Evolutionary conservation across 2,113 vertebrate species (phyloP), one percentile per base, ranked within the genome.

Genomic region (Chloebia gouldiae): DNA sequence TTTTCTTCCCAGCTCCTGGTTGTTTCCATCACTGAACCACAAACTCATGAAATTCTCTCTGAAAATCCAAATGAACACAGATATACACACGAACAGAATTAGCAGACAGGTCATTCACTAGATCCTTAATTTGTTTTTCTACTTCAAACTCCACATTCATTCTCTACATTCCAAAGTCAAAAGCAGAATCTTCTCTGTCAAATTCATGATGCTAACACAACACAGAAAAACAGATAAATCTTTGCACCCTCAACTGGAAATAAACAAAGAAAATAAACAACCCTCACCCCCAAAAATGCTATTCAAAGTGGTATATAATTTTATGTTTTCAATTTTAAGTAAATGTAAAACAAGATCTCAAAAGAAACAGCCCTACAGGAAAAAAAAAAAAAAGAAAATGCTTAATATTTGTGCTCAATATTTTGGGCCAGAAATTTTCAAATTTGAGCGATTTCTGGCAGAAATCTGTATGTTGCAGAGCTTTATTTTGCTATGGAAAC

Each of bases 401-500:
- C 28, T 50, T 50, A 65, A 16, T n/a, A 77, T 63, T 91, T 90
- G 40, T 90, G 30, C 27, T 76, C 5, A 79, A 9, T 73, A 18
- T 82, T 82, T 87, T 39, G 20, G 70, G 49, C 44, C 81, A 83
- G 73, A 92, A 81, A 28, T 90, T 92, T 93, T 66, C 45, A 90
- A 63, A 90, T 80, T 27, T 44, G 50, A 77, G 42, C 39, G 47
- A 54, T 78, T 91, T 87, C 59, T 87, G 90, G 30, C 75, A 95
- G 42, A 88, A 93, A 80, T 45, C 50, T 59, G 15, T 23, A 50
- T 37, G n/a, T 80, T 93, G n/a, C 42, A 63, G n/a, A 81, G 80
- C 71, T 87, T 80, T 73, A 42, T 90, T 95, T 95, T 93, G 68
- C 81, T 85, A 86, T 86, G 87, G 81, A 93, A 94, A 92, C 81